Evolutionary conservation across 23 tunicate species (phyloP), one percentile per base, ranked within the genome.

Genomic region (Phallusia fumigata): DNA sequence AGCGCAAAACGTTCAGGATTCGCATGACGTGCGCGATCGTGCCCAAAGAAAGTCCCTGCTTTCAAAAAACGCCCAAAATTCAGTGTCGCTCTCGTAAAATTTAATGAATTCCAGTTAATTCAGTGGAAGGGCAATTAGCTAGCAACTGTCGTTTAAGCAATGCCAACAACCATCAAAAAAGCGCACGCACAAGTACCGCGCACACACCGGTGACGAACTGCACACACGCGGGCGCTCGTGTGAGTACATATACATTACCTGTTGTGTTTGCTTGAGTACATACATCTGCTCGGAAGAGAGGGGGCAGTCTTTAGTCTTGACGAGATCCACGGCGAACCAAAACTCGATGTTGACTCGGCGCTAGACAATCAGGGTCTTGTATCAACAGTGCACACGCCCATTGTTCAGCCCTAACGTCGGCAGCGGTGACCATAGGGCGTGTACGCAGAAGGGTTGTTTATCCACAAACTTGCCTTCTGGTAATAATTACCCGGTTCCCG

Each of bases 371-470:
- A 22, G 3, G 69, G 28, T 16, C 69, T 58, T 58, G 69, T 58
- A 58, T 58, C 69, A 58, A 58, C 69, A 58, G 69, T 24, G 69
- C 69, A 21, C 69, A 58, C 69, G 69, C 26, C 69, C 69, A 6
- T 58, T 58, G 69, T 58, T 11, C 69, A 24, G 26, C 69, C 69
- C 69, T 22, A 1, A 58, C 1, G 69, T 22, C 69, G 8, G 8
- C 69, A 58, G 69, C 69, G 69, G 15, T 1, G 69, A 16, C 28
- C 2, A 21, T 22, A 58, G 16, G 69, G 69, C 26, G 69, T 24
- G 26, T 24, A 21, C 28, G 16, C 13, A 22, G 69, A 1, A 16
- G 69, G 2, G 28, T 58, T 58, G 69, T 58, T 58, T 58, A 24
- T 13, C 11, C 16, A 58, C 69, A 58, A 58, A 58, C 69, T 58